Evolutionary conservation across 2,797 vertebrate species (phyloP).

Genomic region (Crenichthys baileyi): DNA sequence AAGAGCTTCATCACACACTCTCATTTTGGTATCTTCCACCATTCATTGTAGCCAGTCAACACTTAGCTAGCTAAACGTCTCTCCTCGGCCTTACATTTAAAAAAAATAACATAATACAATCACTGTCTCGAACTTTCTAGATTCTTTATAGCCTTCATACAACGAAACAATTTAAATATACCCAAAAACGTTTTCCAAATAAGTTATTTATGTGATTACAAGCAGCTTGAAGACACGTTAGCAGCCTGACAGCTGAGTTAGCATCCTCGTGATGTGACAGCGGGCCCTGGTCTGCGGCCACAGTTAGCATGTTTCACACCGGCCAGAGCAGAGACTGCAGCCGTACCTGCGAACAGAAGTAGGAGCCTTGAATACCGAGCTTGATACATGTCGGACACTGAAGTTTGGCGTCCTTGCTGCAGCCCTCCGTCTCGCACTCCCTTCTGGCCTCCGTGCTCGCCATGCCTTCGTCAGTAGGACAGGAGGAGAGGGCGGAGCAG

Average conservation of each 20-base stretch:
- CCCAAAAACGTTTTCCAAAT: neutral
- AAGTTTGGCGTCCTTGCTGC: slow-evolving; percentile 93
- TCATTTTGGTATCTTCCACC: neutral
- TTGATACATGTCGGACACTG: slow-evolving; percentile 99
- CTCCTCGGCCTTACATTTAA: neutral
- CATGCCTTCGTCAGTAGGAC: slow-evolving; percentile 77
- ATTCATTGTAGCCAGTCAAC: slow-evolving; percentile 41
- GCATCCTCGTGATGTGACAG: slow-evolving; percentile 66
- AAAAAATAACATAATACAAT: neutral
- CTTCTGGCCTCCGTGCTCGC: slow-evolving; percentile 88
- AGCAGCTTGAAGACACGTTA: slow-evolving; percentile 32
- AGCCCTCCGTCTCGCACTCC: slow-evolving; percentile 94
- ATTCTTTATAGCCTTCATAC: neutral
- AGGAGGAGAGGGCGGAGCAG: slow-evolving; percentile 48
- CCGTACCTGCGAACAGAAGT: slow-evolving; percentile 97
- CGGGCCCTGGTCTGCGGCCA: slow-evolving; percentile 38
- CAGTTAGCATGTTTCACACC: neutral
- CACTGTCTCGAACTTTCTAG: neutral
- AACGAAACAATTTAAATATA: neutral
- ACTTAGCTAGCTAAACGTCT: slow-evolving; percentile 45
- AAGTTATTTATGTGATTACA: slow-evolving; percentile 10
- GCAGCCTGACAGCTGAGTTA: slow-evolving; percentile 64
- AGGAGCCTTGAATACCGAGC: slow-evolving; percentile 95
- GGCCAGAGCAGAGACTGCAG: neutral
- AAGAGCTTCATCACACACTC: fast-evolving